Evolutionary conservation across 1,140 invertebrate species (phyloP).

Genomic region (Caenorhabditis briggsae): DNA sequence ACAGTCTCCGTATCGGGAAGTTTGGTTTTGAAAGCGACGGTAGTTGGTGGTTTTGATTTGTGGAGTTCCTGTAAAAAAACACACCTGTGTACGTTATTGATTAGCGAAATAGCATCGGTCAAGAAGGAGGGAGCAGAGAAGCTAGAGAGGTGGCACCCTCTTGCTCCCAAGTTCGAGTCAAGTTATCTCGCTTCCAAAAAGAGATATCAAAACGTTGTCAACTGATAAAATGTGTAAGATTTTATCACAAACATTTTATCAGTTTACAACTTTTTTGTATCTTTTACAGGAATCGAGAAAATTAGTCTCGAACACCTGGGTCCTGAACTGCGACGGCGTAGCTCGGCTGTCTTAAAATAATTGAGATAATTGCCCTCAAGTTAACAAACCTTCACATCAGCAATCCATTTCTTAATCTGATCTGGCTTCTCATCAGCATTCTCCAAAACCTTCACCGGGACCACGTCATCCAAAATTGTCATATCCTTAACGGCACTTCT

Average conservation of each 20-base stretch:
- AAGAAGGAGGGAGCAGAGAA: neutral
- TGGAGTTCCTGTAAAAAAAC: slow-evolving; percentile 89
- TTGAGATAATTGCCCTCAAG: neutral
- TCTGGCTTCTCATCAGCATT: slow-evolving; percentile 88
- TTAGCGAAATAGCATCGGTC: neutral
- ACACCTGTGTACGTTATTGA: too few relatives aligned
- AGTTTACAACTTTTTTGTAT: too few relatives aligned
- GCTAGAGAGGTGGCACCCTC: neutral
- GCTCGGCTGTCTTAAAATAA: too few relatives aligned
- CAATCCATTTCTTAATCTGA: slow-evolving; percentile 92
- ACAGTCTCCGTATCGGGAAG: slow-evolving; percentile 93
- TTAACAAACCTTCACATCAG: slow-evolving; percentile 84
- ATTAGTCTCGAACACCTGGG: too few relatives aligned
- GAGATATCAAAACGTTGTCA: too few relatives aligned
- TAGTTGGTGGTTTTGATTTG: slow-evolving; percentile 86
- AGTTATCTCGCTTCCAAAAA: too few relatives aligned
- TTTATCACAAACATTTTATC: too few relatives aligned
- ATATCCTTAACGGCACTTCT: slow-evolving; percentile 85
- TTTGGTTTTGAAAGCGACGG: slow-evolving; percentile 86
- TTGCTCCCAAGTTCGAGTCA: neutral
- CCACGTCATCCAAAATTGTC: slow-evolving; percentile 75
- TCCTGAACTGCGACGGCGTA: too few relatives aligned
- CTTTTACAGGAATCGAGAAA: too few relatives aligned
- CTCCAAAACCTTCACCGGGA: slow-evolving; percentile 87
- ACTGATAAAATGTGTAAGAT: too few relatives aligned